Evolutionary conservation across 1,140 invertebrate genomes (phyloP).

Genomic region (Drosophila kikkawai): DNA sequence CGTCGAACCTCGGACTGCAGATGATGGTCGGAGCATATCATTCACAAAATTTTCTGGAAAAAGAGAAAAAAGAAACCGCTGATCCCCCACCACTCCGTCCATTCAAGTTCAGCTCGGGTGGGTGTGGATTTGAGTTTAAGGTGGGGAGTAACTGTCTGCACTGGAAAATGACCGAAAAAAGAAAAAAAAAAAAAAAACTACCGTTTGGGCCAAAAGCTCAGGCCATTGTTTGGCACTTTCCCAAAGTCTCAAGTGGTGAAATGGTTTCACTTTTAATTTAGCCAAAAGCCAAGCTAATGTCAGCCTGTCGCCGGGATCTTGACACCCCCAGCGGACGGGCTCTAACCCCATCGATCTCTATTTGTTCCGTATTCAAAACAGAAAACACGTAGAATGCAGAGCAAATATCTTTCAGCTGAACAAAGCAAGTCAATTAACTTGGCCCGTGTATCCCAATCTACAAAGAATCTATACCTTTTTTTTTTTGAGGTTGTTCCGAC

Average conservation of each 20-base stretch:
- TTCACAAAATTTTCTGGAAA: slow-evolving; percentile 40
- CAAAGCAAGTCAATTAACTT: slow-evolving; percentile 72
- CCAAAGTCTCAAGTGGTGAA: slow-evolving; percentile 12
- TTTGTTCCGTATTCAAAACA: slow-evolving; percentile 27
- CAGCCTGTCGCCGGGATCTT: slow-evolving; percentile 23
- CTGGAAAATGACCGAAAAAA: slow-evolving; percentile 42
- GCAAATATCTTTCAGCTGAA: slow-evolving; percentile 20
- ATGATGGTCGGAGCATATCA: slow-evolving; percentile 42
- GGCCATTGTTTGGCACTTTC: slow-evolving; percentile 55
- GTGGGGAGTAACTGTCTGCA: slow-evolving; percentile 18
- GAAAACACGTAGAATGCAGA: not conserved
- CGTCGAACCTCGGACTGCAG: slow-evolving; percentile 16
- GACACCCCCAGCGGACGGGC: not conserved
- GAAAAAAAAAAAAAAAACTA: slow-evolving; percentile 7
- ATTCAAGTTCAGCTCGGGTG: slow-evolving; percentile 48
- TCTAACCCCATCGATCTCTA: slow-evolving; percentile 10
- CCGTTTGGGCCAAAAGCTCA: slow-evolving; percentile 27
- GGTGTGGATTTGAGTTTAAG: slow-evolving; percentile 7
- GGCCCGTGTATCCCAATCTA: slow-evolving; percentile 16
- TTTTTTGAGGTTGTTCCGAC: slow-evolving; percentile 14
- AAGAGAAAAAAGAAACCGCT: not conserved
- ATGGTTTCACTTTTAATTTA: slow-evolving; percentile 52
- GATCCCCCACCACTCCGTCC: not conserved
- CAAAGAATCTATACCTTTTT: slow-evolving; percentile 26
- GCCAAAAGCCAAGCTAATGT: slow-evolving; percentile 20